Evolutionary conservation across 2,113 vertebrate species (phyloP).

Genomic region (Sorex araneus): DNA sequence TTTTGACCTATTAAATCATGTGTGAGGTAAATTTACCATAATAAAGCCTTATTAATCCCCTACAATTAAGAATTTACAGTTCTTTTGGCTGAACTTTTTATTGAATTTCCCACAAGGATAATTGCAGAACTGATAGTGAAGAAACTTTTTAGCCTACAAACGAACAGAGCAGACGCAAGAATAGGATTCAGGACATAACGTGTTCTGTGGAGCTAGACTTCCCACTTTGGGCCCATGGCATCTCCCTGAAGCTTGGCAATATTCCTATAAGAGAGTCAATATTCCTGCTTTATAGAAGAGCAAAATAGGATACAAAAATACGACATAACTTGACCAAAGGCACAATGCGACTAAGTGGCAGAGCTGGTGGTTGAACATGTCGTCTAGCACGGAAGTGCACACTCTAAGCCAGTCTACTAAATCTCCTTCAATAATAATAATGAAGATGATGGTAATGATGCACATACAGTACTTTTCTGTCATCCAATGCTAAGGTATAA

Average conservation of each 20-base stretch:
- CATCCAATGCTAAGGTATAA: no score
- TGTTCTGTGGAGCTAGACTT: constrained; percentile 42
- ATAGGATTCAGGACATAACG: constrained; percentile 47
- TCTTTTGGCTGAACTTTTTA: constrained; percentile 80
- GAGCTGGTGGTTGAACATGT: not conserved
- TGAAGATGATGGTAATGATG: not conserved
- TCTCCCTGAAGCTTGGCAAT: constrained; percentile 4
- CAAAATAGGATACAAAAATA: constrained; percentile 19
- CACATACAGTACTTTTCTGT: not conserved
- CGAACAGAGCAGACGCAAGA: constrained; percentile 13
- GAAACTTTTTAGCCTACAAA: constrained; percentile 71
- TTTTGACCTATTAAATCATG: constrained; percentile 87
- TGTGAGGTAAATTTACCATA: constrained; percentile 81
- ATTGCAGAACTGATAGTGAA: constrained; percentile 68
- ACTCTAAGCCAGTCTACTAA: not conserved
- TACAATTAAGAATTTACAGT: constrained; percentile 82
- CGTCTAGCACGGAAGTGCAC: not conserved
- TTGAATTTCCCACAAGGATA: constrained; percentile 78
- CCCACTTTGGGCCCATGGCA: constrained; percentile 25
- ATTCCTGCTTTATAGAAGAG: constrained; percentile 36
- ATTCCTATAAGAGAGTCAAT: not conserved
- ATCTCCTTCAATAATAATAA: not conserved
- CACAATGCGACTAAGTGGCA: not conserved
- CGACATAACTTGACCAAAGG: not conserved
- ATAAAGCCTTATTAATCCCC: constrained; percentile 85